Evolutionary conservation across 2,888 invertebrate genomes (phyloP).

Genomic region (Pherbina coryleti): DNA sequence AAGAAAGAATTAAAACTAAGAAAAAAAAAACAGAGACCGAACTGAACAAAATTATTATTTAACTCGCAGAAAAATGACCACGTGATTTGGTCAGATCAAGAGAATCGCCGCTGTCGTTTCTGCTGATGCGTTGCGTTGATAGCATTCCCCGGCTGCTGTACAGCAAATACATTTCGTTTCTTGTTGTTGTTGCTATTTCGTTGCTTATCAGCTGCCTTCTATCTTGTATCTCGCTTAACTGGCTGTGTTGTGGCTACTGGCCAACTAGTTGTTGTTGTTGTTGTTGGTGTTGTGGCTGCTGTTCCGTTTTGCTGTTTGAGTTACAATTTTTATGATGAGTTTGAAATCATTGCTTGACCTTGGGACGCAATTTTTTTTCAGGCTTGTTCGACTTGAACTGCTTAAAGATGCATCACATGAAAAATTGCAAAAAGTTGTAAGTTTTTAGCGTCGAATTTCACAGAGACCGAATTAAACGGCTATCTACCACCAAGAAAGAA

Average conservation of each 20-base stretch:
- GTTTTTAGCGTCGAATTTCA: not conserved
- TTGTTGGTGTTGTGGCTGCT: not conserved
- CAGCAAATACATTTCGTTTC: not conserved
- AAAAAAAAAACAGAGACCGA: not conserved
- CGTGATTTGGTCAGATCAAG: constrained; percentile 39
- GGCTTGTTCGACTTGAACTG: constrained; percentile 5
- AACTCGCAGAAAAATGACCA: constrained; percentile 40
- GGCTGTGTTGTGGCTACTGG: not conserved
- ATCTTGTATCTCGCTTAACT: constrained; percentile 21
- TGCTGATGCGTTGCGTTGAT: constrained; percentile 28
- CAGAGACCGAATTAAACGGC: not conserved
- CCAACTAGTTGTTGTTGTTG: not conserved
- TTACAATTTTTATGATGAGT: constrained; percentile 28
- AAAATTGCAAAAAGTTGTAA: not conserved
- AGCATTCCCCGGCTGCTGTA: constrained; percentile 27
- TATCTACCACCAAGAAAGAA: not conserved
- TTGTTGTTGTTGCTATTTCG: not conserved
- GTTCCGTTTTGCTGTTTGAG: constrained; percentile 12
- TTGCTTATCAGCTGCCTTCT: constrained; percentile 1
- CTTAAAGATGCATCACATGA: not conserved
- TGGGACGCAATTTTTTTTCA: constrained; percentile 12
- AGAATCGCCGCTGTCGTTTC: constrained; percentile 15
- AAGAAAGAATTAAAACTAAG: not conserved
- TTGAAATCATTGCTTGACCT: constrained; percentile 20
- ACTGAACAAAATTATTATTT: constrained; percentile 29